Conservation (phyloP, 2,113 vertebrate genomes). For the Trogon surrucura region DNA sequence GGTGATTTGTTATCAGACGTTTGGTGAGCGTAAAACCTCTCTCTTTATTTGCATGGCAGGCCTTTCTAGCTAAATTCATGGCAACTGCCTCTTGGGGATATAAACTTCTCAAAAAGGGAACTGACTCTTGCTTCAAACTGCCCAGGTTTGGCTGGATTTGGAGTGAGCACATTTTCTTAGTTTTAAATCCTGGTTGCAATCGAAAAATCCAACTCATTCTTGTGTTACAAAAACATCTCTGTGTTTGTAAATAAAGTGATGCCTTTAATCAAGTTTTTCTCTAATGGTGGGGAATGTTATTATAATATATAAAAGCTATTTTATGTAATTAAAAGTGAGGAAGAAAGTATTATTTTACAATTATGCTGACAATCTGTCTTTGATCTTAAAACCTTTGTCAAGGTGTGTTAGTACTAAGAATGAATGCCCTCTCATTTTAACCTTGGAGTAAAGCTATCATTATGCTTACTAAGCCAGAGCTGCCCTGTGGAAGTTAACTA, state of each 20-base stretch:
- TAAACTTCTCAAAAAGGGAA: not conserved
- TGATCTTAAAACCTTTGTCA: conserved; percentile 51
- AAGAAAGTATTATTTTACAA: conserved; percentile 47
- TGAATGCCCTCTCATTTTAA: not conserved
- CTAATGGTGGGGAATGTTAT: not conserved
- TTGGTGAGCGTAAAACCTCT: not conserved
- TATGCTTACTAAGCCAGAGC: conserved; percentile 41
- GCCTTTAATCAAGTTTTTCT: conserved; percentile 27
- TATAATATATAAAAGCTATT: conserved; percentile 35
- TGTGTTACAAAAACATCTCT: not conserved
- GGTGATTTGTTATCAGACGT: not conserved
- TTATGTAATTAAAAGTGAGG: conserved; percentile 38
- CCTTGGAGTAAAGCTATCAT: not conserved
- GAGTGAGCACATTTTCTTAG: not conserved
- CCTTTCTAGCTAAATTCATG: not conserved
- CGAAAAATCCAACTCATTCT: not conserved
- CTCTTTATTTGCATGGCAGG: not conserved
- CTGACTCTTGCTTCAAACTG: not conserved
- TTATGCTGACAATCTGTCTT: conserved; percentile 22
- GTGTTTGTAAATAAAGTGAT: not conserved
- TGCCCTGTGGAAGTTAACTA: conserved; percentile 1
- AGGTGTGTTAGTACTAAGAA: conserved; percentile 22
- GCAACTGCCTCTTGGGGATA: not conserved
- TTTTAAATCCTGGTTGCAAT: not conserved
- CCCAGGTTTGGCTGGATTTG: not conserved